These are phyloP conservation scores for Drosophila murphyi DNA, from an alignment of 1,140 invertebrate species.

Conservation along the genomic window DNA sequence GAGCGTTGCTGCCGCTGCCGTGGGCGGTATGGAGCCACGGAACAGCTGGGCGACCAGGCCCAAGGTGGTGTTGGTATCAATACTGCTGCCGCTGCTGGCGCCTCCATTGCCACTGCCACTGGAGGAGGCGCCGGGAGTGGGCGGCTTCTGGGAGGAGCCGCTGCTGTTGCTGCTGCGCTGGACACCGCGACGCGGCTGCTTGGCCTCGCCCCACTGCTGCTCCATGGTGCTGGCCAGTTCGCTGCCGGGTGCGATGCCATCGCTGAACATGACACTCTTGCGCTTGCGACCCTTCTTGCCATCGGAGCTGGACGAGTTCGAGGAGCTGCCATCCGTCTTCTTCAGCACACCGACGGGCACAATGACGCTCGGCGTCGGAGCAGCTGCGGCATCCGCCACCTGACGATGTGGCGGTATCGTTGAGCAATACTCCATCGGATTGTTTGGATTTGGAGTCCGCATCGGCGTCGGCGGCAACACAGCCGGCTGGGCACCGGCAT, in stretches of 20 bases:
- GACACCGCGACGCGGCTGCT: slow-evolving; percentile 67
- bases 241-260: slow-evolving; percentile 95
- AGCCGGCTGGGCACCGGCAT: slow-evolving; percentile 22
- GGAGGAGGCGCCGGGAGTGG: slow-evolving; percentile 50
- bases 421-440: slow-evolving; percentile 96
- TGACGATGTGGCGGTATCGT: slow-evolving; percentile 93
- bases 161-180: slow-evolving; percentile 59
- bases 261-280: slow-evolving; percentile 95
- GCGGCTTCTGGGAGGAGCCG: slow-evolving; percentile 58
- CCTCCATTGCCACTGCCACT: slow-evolving; percentile 21
- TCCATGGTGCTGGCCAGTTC: slow-evolving; percentile 90
- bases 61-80: slow-evolving; percentile 64
- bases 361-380: slow-evolving; percentile 91
- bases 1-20: slow-evolving; percentile 69
- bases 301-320: slow-evolving; percentile 73
- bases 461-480: slow-evolving; percentile 63
- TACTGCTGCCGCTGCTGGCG: slow-evolving; percentile 52
- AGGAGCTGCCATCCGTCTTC: slow-evolving; percentile 86
- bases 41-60: slow-evolving; percentile 76
- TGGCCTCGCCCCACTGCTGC: slow-evolving; percentile 75
- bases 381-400: slow-evolving; percentile 85
- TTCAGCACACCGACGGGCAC: slow-evolving; percentile 94
- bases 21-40: slow-evolving; percentile 77
- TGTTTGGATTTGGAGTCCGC: slow-evolving; percentile 91
- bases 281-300: slow-evolving; percentile 86